phyloP scores from a whole-genome alignment of 2,888 invertebrate species.

The Epinotia ramella region DNA sequence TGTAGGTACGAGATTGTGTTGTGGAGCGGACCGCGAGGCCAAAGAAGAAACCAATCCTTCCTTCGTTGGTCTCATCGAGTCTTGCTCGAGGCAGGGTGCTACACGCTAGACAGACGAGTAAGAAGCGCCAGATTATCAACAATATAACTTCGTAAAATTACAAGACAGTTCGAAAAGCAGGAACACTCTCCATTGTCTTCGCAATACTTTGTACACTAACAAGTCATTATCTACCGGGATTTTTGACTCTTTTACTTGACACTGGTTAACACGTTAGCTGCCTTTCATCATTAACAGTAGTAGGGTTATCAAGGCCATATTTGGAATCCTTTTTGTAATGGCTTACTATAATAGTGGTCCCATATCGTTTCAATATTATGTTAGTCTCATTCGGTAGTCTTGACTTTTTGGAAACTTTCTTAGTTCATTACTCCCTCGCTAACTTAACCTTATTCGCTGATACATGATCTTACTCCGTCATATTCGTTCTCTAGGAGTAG shows the following conservation, averaged over 20 bases:
- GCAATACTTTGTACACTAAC: background rate
- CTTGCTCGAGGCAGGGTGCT: constrained; percentile 6
- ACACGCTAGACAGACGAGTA: constrained; percentile 2
- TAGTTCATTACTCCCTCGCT: too few species aligned
- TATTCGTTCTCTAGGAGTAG: too few species aligned
- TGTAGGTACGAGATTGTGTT: constrained; percentile 39
- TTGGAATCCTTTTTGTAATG: too few species aligned
- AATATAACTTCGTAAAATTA: background rate
- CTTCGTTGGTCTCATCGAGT: constrained; percentile 6
- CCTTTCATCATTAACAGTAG: background rate
- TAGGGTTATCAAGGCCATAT: too few species aligned
- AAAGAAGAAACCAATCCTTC: constrained; percentile 7
- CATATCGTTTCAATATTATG: too few species aligned
- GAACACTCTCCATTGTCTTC: background rate
- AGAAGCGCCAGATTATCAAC: background rate
- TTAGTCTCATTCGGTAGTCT: too few species aligned
- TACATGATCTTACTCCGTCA: too few species aligned
- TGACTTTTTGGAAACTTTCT: too few species aligned
- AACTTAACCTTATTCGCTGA: too few species aligned
- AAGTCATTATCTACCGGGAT: background rate
- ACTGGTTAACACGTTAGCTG: constrained; percentile 8
- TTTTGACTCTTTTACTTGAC: background rate
- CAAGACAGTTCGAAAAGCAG: background rate
- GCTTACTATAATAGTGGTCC: too few species aligned
- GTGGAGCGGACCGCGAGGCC: constrained; percentile 24